Conservation (phyloP, 1,140 invertebrate genomes). For the Micrasema minimum region DNA sequence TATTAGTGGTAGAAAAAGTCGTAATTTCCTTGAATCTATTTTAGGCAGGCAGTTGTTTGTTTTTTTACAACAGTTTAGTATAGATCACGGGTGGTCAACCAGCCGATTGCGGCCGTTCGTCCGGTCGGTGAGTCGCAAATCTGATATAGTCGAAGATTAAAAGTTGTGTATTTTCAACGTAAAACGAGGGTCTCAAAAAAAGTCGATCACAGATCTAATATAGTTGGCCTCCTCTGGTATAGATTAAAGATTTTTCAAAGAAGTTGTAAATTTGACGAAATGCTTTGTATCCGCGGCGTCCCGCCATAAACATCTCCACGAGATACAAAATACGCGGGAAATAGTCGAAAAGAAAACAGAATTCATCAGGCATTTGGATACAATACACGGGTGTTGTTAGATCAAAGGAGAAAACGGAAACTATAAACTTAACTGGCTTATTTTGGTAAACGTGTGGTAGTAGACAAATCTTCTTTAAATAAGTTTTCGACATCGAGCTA, state of each 20-base stretch:
- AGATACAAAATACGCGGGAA: constrained; percentile 6
- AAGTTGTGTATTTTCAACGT: too few relatives aligned
- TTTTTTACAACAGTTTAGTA: background rate
- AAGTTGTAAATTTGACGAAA: too few relatives aligned
- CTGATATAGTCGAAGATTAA: too few relatives aligned
- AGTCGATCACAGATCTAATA: background rate
- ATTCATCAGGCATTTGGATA: constrained; percentile 22
- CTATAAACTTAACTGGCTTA: constrained; percentile 4
- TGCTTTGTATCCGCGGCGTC: background rate
- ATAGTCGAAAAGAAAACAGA: constrained; percentile 33
- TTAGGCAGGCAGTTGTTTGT: too few relatives aligned
- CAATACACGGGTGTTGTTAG: background rate
- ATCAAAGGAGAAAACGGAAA: constrained; percentile 14
- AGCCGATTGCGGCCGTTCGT: too few relatives aligned
- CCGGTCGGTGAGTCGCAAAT: too few relatives aligned
- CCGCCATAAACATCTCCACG: background rate
- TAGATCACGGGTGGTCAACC: too few relatives aligned
- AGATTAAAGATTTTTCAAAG: too few relatives aligned
- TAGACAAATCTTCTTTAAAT: background rate
- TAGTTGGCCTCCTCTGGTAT: background rate
- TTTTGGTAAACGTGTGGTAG: background rate
- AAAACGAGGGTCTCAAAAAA: too few relatives aligned
- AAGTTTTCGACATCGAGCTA: too few relatives aligned
- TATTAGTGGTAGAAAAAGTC: too few relatives aligned
- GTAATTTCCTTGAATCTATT: too few relatives aligned